phyloP scores from a whole-genome alignment of 1,140 invertebrate species.

The Tetramorium simillimum region DNA sequence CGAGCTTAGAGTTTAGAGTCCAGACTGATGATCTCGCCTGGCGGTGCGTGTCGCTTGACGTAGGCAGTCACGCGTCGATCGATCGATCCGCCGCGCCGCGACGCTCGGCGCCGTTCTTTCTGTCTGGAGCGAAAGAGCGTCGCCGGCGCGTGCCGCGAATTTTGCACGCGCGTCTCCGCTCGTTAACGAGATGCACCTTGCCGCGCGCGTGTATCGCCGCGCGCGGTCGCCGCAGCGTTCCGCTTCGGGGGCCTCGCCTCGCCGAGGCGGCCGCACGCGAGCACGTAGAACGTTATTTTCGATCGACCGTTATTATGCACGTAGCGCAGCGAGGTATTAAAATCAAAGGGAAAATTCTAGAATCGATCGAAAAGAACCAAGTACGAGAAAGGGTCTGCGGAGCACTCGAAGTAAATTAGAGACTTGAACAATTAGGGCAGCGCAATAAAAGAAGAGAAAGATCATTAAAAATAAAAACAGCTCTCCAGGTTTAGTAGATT shows the following conservation, averaged over 20 bases:
- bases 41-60: constrained; percentile 1
- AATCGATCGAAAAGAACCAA: neutral
- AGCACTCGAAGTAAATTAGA: neutral
- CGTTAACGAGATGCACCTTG: neutral
- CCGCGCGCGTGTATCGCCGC: neutral
- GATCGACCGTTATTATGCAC: constrained; percentile 1
- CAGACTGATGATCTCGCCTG: neutral
- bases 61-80: constrained; percentile 63
- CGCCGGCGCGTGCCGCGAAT: constrained; percentile 17
- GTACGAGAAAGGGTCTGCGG: too few species aligned
- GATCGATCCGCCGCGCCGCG: constrained; percentile 50
- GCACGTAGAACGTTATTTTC: constrained; percentile 7
- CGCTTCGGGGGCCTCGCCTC: neutral
- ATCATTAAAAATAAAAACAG: too few species aligned
- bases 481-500: too few species aligned
- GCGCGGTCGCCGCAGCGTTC: constrained; percentile 12
- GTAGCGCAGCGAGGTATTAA: too few species aligned
- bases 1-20: neutral
- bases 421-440: neutral
- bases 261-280: neutral
- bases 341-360: neutral
- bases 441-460: neutral
- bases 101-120: constrained; percentile 23
- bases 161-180: neutral
- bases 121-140: constrained; percentile 28